These are phyloP conservation scores for Sterna hirundo DNA, from an alignment of 2,113 vertebrate species.

Conservation along the genomic window DNA sequence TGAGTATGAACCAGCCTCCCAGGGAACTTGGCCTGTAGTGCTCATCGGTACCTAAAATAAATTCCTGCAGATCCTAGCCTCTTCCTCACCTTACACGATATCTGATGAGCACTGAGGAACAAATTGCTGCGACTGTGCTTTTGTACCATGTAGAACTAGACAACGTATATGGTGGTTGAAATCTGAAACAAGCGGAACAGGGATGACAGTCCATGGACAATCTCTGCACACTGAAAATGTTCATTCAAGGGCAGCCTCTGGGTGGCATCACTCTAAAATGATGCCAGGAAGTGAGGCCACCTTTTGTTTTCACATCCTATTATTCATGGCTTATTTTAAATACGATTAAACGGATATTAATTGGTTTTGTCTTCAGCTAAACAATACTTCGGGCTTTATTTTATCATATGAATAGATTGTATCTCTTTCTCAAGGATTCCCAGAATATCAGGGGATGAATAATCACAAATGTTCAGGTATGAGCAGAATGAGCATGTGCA, in stretches of 20 bases:
- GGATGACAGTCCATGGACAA: neutral
- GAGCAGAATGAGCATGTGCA: neutral
- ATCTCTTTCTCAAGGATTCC: neutral
- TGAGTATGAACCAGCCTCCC: neutral
- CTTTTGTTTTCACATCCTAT: neutral
- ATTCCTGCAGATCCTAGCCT: neutral
- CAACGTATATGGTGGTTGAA: neutral
- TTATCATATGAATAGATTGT: neutral
- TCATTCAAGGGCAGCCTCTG: neutral
- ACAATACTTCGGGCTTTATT: neutral
- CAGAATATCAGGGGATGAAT: neutral
- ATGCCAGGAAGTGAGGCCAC: neutral
- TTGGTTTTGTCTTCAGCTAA: neutral
- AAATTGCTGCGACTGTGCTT: neutral
- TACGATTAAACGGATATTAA: neutral
- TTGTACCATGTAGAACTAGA: neutral
- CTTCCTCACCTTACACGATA: neutral
- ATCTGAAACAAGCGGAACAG: neutral
- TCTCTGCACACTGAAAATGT: neutral
- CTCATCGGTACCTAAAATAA: neutral
- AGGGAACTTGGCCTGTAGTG: neutral
- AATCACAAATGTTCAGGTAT: neutral
- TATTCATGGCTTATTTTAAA: neutral
- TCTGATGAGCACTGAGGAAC: neutral
- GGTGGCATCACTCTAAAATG: neutral